Conservation (phyloP, 2,888 invertebrate genomes). For the Dasysyrphus tricinctus region DNA sequence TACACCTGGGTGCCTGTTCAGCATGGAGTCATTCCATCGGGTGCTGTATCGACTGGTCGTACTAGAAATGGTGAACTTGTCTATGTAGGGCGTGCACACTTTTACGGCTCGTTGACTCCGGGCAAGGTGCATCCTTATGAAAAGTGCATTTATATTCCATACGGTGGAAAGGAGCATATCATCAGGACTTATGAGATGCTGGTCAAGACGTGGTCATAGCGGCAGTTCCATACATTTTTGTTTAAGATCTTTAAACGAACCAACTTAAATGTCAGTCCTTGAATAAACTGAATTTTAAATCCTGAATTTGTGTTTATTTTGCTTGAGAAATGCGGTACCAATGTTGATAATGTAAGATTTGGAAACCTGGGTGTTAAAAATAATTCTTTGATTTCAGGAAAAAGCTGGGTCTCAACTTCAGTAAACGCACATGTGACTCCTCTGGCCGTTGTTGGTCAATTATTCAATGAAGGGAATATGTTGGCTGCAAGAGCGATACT, state of each 20-base stretch:
- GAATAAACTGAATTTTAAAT: constrained; percentile 15
- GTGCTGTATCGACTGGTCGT: constrained; percentile 83
- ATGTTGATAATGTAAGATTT: background rate
- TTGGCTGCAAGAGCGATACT: constrained; percentile 86
- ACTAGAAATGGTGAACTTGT: constrained; percentile 84
- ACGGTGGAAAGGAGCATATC: constrained; percentile 83
- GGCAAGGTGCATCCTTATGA: constrained; percentile 85
- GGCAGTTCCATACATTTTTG: background rate
- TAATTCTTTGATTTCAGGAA: constrained; percentile 76
- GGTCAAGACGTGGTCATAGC: constrained; percentile 76
- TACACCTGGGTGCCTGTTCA: constrained; percentile 84
- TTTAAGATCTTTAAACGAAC: too few species aligned
- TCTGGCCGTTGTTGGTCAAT: constrained; percentile 82
- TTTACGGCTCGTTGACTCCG: constrained; percentile 85
- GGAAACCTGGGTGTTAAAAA: background rate
- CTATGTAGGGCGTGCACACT: constrained; percentile 85
- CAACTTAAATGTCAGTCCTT: background rate
- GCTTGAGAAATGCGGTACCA: constrained; percentile 23
- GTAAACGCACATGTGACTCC: constrained; percentile 79
- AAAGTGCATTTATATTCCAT: constrained; percentile 84
- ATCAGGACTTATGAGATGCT: constrained; percentile 83
- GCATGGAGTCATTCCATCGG: constrained; percentile 84
- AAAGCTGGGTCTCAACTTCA: constrained; percentile 81
- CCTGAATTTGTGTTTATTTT: constrained; percentile 6
- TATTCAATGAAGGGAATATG: constrained; percentile 86